Evolutionary conservation across 1,140 invertebrate genomes (phyloP).

Genomic region (Drosophila sulfurigaster): DNA sequence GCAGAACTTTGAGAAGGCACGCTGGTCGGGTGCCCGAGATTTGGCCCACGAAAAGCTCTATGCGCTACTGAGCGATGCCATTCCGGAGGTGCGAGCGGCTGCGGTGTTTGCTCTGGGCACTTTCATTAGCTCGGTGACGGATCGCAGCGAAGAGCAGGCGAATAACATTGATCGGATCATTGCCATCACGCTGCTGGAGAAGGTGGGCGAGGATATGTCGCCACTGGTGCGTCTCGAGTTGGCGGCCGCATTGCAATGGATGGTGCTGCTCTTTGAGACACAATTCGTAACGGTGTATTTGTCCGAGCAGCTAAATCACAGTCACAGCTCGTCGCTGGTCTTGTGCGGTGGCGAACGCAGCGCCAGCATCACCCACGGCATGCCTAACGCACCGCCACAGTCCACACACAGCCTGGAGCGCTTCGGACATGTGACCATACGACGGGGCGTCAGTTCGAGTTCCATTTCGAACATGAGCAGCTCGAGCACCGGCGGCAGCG

Average conservation of each 20-base stretch:
- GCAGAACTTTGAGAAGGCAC: constrained; percentile 96
- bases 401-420: constrained; percentile 79
- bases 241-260: constrained; percentile 94
- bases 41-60: constrained; percentile 97
- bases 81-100: constrained; percentile 95
- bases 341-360: constrained; percentile 67
- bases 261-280: constrained; percentile 95
- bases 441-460: constrained; percentile 81
- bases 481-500: constrained; percentile 35
- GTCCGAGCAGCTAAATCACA: constrained; percentile 64
- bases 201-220: constrained; percentile 92
- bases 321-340: constrained; percentile 39
- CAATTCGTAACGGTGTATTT: constrained; percentile 93
- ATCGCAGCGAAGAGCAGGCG: constrained; percentile 95
- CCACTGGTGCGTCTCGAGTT: constrained; percentile 94
- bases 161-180: constrained; percentile 97
- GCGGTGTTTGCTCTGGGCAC: constrained; percentile 97
- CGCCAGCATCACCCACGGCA: constrained; percentile 65
- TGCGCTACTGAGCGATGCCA: constrained; percentile 90
- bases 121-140: constrained; percentile 93
- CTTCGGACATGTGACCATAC: constrained; percentile 62
- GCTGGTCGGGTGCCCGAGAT: constrained; percentile 98
- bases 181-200: constrained; percentile 93
- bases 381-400: constrained; percentile 46
- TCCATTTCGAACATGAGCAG: constrained; percentile 80